Percentiles rank a stretch among this genome's conserved stretches.
Conservation (phyloP, 2,797 vertebrate species). For the Holocentrus rufus region DNA sequence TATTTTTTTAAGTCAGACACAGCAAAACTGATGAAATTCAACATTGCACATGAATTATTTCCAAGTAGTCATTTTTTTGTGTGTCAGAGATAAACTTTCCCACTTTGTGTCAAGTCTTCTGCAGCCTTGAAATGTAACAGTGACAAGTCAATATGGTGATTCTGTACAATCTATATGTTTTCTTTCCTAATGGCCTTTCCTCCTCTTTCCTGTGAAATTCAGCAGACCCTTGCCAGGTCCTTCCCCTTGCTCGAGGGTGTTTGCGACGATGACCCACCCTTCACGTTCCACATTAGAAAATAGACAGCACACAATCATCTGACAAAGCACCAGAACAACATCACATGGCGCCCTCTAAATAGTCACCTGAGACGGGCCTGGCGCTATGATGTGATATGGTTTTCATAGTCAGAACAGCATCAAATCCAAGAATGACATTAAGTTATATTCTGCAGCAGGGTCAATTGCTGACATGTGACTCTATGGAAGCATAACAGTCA, state of each 20-base stretch:
- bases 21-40: too few species aligned
- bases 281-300: constrained; percentile 48
- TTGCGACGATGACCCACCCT: constrained; percentile 64
- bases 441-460: background rate
- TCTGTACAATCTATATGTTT: background rate
- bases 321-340: constrained; percentile 66
- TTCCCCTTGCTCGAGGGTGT: constrained; percentile 42
- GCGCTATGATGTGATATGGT: background rate
- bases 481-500: background rate
- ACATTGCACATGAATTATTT: too few species aligned
- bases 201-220: constrained; percentile 62
- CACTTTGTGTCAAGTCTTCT: too few species aligned
- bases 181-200: constrained; percentile 1
- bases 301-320: constrained; percentile 61
- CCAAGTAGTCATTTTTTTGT: too few species aligned
- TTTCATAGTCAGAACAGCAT: constrained; percentile 13
- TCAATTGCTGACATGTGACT: constrained; percentile 17
- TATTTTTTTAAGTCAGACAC: too few species aligned
- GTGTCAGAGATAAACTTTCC: too few species aligned
- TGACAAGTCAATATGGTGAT: background rate
- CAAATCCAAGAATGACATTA: constrained; percentile 23
- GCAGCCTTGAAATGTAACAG: too few species aligned
- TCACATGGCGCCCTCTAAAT: constrained; percentile 57
- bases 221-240: constrained; percentile 31
- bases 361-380: constrained; percentile 53